Base-by-base conservation (phyloP, 2,113 vertebrate species). In the Tyto alba region DNA sequence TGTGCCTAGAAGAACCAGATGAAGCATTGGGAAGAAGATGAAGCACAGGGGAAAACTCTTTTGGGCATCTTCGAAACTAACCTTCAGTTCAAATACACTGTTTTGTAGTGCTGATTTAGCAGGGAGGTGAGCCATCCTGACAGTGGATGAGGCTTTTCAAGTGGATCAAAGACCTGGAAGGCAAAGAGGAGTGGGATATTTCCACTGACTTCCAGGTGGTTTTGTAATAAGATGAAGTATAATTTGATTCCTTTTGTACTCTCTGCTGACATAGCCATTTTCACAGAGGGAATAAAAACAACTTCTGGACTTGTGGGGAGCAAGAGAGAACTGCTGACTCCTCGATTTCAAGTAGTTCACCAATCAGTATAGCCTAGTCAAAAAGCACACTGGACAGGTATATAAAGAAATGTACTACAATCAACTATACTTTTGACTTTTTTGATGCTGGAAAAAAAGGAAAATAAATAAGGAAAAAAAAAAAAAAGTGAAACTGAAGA, bases 171-270 rank as follows among this genome's bases (percentile, higher is more conserved):
- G 94, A 89, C 50, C 74, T 89, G 57, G 80, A 97, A 96, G 71
- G 90, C 62, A 93, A 94, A 84, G 83, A 87, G 57, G 76, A 94
- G 77, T 92, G 74, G 84, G 86, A 96, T 79, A 86, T 62, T 95
- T 89, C 92, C 57, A 92, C 18, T 79, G 66, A 76, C 52, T 90
- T 96, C 80, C 90, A 96, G 86, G 80, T 92, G 81, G 66, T 89
- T 97, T 94, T 95, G 80, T 95, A 93, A 55, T 76, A 95, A 53
- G 85, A 91, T 56, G 77, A 95, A 96, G 80, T 82, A 92, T 75
- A 96, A 95, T 92, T 88, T 92, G 66, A 96, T 93, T 95, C 86
- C 41, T 95, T 95, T 96, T 95, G 76, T 95, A 93, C 45, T 94
- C 85, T 93, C 66, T 95, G 94, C 96, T 97, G 96, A 96, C 80